Evolutionary conservation across 1,140 invertebrate species (phyloP), one percentile per base, ranked within the genome.

Genomic region (Pseudoatta argentina): DNA sequence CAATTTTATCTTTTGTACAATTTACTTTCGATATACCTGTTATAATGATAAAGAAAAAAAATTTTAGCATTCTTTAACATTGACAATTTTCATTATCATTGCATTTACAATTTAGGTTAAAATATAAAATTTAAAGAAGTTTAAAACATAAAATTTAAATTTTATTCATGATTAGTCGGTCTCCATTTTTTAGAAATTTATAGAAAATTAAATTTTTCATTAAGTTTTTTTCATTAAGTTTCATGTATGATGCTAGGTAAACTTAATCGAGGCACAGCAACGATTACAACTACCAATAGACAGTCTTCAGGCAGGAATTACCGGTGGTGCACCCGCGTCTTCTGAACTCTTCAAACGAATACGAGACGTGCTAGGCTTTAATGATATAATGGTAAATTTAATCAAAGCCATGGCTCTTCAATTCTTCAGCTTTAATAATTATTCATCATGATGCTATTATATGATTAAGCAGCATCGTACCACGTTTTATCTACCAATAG

Each of bases 241-340:
- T 72, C n/a, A 34, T 24, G 18, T 82, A 5, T 63, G 16, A 16
- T 73, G 48, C 8, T 71, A 95, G 95, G 87, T 93, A 1, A 92
- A 94, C 87, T 75, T 95, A 71, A 76, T 95, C 21, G 93, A 93
- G 6, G 94, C 95, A 0, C 94, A 96, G 66, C 94, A 96, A 39
- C 92, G 91, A 66, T 87, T 95, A 4, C 94, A 96, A 1, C 92
- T 95, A 6, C 93, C 96, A 2, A 93, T 96, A 0, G 93, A 96
- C 1, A 94, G 91, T 0, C 89, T 97, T 4, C 93, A 96, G 75
- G 95, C 96, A 64, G 97, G 97, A 14, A 89, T 98, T 0, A 97
- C 96, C 0, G 98, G 97, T 16, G 98, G 98, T 8, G 96, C 98
- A 0, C 95, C 97, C 0, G 97, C 97, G 85, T 96, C 98, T 3